Evolutionary conservation across 2,113 vertebrate genomes (phyloP), one percentile per base, ranked within the genome.

Genomic region (Datnioides undecimradiatus): DNA sequence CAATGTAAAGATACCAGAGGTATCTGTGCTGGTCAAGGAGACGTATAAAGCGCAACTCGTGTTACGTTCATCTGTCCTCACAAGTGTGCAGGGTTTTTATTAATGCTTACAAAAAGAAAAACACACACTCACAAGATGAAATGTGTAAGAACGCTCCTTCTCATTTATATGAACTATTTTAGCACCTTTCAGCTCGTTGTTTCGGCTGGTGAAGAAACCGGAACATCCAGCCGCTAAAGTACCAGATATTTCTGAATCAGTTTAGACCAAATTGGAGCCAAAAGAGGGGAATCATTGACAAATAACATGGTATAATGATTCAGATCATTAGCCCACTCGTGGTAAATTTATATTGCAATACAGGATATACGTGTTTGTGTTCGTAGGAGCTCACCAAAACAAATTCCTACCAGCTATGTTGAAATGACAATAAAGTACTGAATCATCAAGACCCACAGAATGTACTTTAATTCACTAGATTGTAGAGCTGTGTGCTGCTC

Each of bases 1-100:
- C 29, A 76, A 25, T 6, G 4, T 33, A 21, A 62, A 57, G 36
- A 74, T 23, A 29, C 16, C 45, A 80, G 59, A 70, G 16, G 23
- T 31, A 57, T 52, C 17, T 46, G 5, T 49, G 45, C 25, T 6
- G 5, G 23, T 70, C 23, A 38, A 65, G 31, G 21, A 54, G 31
- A 75, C 46, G 43, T 14, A 45, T n/a, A n/a, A n/a, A n/a, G n/a
- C n/a, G n/a, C 21, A 49, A 63, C 21, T 3, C 8, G 12, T 49
- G 48, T 67, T n/a, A 11, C 8, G 31, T 57, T 8, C 1, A 49
- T 25, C 27, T 69, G 19, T 57, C 60, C 46, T 49, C 49, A 33
- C 17, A 23, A 23, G 13, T 46, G 31, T 31, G 11, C 34, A n/a
- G 29, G 45, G 34, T 7, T 63, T 70, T 43, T 29, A 21, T 25